Evolutionary conservation across 2,888 invertebrate genomes (phyloP).

Genomic region (Eupeodes latifasciatus): DNA sequence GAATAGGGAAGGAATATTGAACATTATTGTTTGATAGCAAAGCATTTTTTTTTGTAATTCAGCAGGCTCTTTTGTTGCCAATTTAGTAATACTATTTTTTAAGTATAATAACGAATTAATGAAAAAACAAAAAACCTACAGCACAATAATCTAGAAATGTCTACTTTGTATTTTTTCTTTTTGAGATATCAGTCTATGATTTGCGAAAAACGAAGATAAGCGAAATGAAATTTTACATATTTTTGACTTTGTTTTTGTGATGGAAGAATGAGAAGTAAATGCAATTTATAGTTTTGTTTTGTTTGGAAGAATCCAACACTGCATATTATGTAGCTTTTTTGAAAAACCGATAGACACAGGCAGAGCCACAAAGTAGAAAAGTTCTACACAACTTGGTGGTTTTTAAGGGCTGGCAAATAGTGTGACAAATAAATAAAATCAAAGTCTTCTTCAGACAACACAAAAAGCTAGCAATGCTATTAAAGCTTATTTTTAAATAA

Average conservation of each 20-base stretch:
- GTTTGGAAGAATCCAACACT: not conserved
- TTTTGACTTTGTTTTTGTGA: not conserved
- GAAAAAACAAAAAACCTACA: not conserved
- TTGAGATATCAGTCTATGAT: slow-evolving; percentile 25
- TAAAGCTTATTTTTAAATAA: too few relatives aligned
- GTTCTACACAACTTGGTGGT: too few relatives aligned
- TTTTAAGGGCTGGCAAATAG: too few relatives aligned
- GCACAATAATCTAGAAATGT: not conserved
- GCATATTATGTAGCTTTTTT: not conserved
- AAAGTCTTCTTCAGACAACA: too few relatives aligned
- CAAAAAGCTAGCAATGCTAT: too few relatives aligned
- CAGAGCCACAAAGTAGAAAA: not conserved
- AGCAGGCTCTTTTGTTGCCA: not conserved
- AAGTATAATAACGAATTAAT: not conserved
- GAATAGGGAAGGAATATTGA: slow-evolving; percentile 35
- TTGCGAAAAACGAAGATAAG: not conserved
- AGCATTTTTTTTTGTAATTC: not conserved
- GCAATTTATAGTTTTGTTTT: slow-evolving; percentile 5
- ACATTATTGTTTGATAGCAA: slow-evolving; percentile 1
- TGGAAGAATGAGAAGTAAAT: slow-evolving; percentile 31
- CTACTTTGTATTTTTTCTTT: not conserved
- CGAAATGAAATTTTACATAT: not conserved
- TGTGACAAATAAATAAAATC: too few relatives aligned
- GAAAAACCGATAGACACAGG: too few relatives aligned
- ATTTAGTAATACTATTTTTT: not conserved